These are phyloP conservation scores for Capreolus pygargus DNA, from an alignment of 2,113 vertebrate species.

Conservation along the genomic window DNA sequence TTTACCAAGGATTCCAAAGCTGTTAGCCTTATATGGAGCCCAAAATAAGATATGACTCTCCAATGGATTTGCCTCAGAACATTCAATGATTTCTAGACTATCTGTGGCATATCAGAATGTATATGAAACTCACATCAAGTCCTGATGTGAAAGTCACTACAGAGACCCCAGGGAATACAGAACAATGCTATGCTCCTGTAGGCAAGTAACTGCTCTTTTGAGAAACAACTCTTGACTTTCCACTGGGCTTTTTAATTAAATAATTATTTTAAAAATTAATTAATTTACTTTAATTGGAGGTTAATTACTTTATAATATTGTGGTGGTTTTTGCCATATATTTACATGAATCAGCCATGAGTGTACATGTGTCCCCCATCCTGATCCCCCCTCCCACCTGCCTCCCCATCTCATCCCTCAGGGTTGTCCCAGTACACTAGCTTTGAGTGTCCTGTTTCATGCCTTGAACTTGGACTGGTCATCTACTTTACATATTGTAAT, in stretches of 20 bases:
- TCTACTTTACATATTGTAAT: not conserved
- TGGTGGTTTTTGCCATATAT: not conserved
- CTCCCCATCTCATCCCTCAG: not conserved
- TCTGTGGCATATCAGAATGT: not conserved
- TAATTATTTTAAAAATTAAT: not conserved
- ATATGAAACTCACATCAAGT: not conserved
- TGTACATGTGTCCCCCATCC: not conserved
- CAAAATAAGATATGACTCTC: not conserved
- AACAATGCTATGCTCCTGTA: not conserved
- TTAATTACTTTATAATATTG: not conserved
- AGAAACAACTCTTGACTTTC: not conserved
- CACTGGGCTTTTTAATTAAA: not conserved
- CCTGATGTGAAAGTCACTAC: not conserved
- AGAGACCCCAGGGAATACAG: not conserved
- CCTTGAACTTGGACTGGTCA: not conserved
- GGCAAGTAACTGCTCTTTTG: not conserved
- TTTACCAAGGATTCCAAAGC: not conserved
- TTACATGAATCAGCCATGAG: not conserved
- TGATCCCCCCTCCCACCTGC: rapidly evolving
- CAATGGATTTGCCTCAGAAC: not conserved
- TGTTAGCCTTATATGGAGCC: not conserved
- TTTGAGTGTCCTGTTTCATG: not conserved
- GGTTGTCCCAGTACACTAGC: not conserved
- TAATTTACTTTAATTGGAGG: not conserved
- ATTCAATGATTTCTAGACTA: not conserved